Conservation (phyloP, 2,113 vertebrate genomes). For the Corynorhinus townsendii region DNA sequence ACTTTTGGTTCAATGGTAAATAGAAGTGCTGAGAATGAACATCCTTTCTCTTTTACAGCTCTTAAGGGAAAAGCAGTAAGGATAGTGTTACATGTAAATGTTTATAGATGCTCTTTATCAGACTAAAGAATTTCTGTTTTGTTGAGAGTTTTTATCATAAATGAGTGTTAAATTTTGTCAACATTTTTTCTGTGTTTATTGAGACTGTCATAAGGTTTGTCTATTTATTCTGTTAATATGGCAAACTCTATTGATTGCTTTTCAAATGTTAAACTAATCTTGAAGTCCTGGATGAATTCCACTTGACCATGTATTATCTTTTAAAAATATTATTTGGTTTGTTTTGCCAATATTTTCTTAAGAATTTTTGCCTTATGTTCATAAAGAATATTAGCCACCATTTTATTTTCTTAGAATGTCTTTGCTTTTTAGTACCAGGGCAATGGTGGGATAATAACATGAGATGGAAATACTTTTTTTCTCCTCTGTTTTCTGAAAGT, state of each 20-base stretch:
- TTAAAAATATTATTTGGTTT: background rate
- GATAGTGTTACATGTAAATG: background rate
- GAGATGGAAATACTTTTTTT: background rate
- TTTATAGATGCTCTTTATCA: background rate
- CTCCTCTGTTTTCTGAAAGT: conserved; percentile 11
- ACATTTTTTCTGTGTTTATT: background rate
- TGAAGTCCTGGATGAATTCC: background rate
- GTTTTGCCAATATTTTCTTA: background rate
- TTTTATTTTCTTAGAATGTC: background rate
- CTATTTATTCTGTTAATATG: background rate
- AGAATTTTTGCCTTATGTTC: background rate
- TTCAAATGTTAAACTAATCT: background rate
- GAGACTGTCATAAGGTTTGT: background rate
- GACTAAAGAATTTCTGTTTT: background rate
- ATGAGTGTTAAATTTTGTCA: background rate
- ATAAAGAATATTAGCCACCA: background rate
- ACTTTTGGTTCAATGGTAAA: background rate
- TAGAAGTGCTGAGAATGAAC: background rate
- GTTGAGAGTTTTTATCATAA: background rate
- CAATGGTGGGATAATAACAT: background rate
- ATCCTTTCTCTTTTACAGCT: background rate
- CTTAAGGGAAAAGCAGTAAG: background rate
- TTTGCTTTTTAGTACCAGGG: background rate
- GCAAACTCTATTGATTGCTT: background rate
- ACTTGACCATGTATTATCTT: background rate